A percentile compares a stretch with the other conserved stretches of the same genome.
Conservation (phyloP, 2,888 invertebrate species). For the Rhamnusium bicolor region DNA sequence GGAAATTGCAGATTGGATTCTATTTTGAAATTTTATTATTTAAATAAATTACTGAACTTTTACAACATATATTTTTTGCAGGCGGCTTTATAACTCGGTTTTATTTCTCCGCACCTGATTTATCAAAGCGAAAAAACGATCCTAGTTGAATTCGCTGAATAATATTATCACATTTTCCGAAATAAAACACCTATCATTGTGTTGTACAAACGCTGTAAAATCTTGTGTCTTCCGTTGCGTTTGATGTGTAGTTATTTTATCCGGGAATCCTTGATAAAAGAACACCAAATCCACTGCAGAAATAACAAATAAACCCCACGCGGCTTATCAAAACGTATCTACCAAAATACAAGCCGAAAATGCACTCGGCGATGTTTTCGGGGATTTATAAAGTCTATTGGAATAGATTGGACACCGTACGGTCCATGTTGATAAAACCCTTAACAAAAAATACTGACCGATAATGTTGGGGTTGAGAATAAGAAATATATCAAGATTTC, state of each 20-base stretch:
- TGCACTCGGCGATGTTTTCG: slow-evolving; percentile 52
- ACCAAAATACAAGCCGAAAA: slow-evolving; percentile 53
- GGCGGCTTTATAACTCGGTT: background rate
- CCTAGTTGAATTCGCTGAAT: slow-evolving; percentile 1
- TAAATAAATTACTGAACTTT: background rate
- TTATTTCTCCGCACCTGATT: background rate
- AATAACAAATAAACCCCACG: slow-evolving; percentile 51
- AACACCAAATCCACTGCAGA: slow-evolving; percentile 43
- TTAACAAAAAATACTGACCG: slow-evolving; percentile 32
- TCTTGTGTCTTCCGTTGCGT: slow-evolving; percentile 10
- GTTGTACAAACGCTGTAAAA: slow-evolving; percentile 15
- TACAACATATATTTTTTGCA: background rate
- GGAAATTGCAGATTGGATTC: too few relatives aligned
- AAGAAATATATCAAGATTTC: background rate
- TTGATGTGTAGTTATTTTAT: slow-evolving; percentile 26
- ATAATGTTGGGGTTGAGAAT: slow-evolving; percentile 7
- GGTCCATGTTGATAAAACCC: slow-evolving; percentile 40
- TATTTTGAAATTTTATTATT: background rate
- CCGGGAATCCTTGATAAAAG: slow-evolving; percentile 22
- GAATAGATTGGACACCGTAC: slow-evolving; percentile 19
- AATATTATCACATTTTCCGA: slow-evolving; percentile 7
- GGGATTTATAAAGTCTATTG: slow-evolving; percentile 44
- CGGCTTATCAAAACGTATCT: slow-evolving; percentile 48
- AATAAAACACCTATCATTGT: slow-evolving; percentile 14
- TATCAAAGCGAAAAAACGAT: background rate